phyloP scores from a whole-genome alignment of 2,888 invertebrate genomes.

The Xestia ashworthii region DNA sequence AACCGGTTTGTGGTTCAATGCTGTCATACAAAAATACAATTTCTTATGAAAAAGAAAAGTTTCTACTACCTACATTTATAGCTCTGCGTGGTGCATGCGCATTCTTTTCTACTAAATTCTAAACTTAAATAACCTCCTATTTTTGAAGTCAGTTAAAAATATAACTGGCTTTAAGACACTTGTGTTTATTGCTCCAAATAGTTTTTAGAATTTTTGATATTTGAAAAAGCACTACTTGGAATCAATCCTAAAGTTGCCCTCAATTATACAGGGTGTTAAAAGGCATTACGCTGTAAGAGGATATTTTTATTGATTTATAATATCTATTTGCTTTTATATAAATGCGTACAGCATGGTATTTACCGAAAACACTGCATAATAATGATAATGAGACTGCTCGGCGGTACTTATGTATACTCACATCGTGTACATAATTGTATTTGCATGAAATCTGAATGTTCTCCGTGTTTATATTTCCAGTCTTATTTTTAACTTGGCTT shows the following conservation, averaged over 20 bases:
- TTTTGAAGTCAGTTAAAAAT: background rate
- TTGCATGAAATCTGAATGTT: constrained; percentile 66
- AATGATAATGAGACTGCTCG: constrained; percentile 28
- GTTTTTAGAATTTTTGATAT: background rate
- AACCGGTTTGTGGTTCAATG: constrained; percentile 1
- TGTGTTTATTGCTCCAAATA: background rate
- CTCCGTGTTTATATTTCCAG: constrained; percentile 69
- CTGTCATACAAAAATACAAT: background rate
- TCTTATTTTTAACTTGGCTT: constrained; percentile 75
- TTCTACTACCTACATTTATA: background rate
- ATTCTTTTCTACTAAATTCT: background rate
- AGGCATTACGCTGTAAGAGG: background rate
- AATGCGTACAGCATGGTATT: constrained; percentile 15
- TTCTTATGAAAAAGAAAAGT: background rate
- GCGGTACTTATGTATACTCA: background rate
- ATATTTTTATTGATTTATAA: background rate
- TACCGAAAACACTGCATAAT: constrained; percentile 17
- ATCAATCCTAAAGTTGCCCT: background rate
- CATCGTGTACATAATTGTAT: constrained; percentile 48
- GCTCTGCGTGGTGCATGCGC: background rate
- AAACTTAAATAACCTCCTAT: background rate
- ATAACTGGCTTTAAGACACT: background rate
- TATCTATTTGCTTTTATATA: background rate
- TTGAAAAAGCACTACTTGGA: background rate
- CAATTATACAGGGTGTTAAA: background rate